phyloP scores from a whole-genome alignment of 1,140 invertebrate species.

The Panonychus citri region DNA sequence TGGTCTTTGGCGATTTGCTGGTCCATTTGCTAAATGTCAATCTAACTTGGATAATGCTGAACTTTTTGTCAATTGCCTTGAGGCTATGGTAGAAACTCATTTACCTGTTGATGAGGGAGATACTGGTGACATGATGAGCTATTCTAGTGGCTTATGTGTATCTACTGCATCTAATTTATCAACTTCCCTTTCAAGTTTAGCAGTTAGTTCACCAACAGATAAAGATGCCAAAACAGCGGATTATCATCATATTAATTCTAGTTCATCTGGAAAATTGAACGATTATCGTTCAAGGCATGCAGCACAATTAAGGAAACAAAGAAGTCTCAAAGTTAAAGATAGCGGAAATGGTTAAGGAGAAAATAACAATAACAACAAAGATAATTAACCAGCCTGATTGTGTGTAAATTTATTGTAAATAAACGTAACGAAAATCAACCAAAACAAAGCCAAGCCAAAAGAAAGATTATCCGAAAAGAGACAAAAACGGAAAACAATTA shows the following conservation, averaged over 20 bases:
- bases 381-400: no score
- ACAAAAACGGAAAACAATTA: no score
- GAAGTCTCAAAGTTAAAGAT: conserved; percentile 15
- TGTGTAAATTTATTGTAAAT: no score
- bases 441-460: no score
- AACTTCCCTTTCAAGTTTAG: conserved; percentile 46
- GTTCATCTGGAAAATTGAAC: background rate
- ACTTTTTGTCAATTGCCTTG: conserved; percentile 83
- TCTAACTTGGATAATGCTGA: conserved; percentile 52
- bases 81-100: conserved; percentile 95
- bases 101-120: conserved; percentile 45
- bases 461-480: no score
- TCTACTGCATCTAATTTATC: conserved; percentile 44
- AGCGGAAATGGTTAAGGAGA: conserved; percentile 12
- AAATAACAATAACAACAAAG: no score
- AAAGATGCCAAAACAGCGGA: conserved; percentile 23
- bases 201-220: conserved; percentile 51
- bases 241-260: conserved; percentile 7
- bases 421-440: no score
- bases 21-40: conserved; percentile 59
- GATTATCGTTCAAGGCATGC: conserved; percentile 4
- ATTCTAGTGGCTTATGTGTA: conserved; percentile 45
- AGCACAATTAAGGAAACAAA: conserved; percentile 10
- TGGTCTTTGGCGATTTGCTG: conserved; percentile 49
- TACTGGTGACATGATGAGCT: conserved; percentile 28